phyloP scores from a whole-genome alignment of 2,888 invertebrate species.

The Lamellibrachia satsuma region DNA sequence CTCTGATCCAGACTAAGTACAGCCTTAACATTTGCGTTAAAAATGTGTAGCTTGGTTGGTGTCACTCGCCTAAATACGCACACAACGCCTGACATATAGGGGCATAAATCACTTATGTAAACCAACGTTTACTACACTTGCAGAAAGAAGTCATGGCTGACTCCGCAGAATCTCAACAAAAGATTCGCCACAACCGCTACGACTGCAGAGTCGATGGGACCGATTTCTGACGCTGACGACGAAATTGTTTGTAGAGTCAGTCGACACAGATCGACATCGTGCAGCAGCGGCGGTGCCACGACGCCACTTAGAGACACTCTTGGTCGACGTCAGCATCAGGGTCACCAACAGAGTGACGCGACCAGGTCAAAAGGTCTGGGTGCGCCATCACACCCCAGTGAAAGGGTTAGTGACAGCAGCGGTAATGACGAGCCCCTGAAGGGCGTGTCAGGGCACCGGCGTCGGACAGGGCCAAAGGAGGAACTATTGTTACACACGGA shows the following conservation, averaged over 20 bases:
- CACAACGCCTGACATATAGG: no score
- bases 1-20: no score
- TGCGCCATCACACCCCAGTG: background rate
- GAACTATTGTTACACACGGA: slow-evolving; percentile 48
- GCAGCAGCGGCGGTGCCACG: background rate
- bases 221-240: slow-evolving; percentile 18
- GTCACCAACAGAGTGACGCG: slow-evolving; percentile 19
- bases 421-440: background rate
- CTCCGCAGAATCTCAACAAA: slow-evolving; percentile 40
- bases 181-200: slow-evolving; percentile 31
- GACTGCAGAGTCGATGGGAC: background rate
- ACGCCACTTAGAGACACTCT: slow-evolving; percentile 20
- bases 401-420: background rate
- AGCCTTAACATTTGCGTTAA: no score
- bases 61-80: no score
- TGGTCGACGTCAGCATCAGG: slow-evolving; percentile 20
- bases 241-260: background rate
- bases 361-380: background rate
- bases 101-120: no score
- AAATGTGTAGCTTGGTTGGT: no score
- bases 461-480: slow-evolving; percentile 17
- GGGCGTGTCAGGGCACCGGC: background rate
- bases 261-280: background rate
- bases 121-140: background rate
- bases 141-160: slow-evolving; percentile 24